phyloP scores from a whole-genome alignment of 2,113 vertebrate genomes.

The Muntiacus reevesi region DNA sequence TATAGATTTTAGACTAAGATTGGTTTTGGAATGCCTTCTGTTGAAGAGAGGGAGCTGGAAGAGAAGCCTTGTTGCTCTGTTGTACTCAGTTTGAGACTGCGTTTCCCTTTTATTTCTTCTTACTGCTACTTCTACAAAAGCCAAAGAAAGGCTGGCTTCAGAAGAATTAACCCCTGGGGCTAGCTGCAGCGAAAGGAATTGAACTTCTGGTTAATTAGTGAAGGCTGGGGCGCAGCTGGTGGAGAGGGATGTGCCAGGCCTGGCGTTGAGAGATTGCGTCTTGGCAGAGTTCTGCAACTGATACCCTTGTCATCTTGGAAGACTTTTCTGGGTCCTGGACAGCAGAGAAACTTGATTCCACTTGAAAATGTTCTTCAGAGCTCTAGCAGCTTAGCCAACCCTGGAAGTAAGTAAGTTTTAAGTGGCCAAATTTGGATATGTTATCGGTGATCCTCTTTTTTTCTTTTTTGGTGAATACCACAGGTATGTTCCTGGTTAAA shows the following conservation, averaged over 20 bases:
- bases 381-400: not conserved
- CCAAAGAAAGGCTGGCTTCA: not conserved
- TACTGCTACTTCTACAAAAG: not conserved
- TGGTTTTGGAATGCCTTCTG: not conserved
- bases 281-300: not conserved
- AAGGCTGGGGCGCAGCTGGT: not conserved
- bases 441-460: not conserved
- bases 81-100: not conserved
- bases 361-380: slow-evolving; percentile 17
- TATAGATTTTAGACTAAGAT: not conserved
- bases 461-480: not conserved
- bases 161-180: not conserved
- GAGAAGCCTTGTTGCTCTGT: not conserved
- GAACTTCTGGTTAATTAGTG: not conserved
- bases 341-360: not conserved
- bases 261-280: not conserved
- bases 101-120: not conserved
- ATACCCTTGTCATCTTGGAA: not conserved
- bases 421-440: not conserved
- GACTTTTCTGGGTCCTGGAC: not conserved
- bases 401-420: not conserved
- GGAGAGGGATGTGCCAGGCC: not conserved
- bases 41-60: not conserved
- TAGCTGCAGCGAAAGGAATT: not conserved
- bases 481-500: not conserved